phyloP scores from a whole-genome alignment of 2,113 vertebrate species.

The Megaceryle torquata region DNA sequence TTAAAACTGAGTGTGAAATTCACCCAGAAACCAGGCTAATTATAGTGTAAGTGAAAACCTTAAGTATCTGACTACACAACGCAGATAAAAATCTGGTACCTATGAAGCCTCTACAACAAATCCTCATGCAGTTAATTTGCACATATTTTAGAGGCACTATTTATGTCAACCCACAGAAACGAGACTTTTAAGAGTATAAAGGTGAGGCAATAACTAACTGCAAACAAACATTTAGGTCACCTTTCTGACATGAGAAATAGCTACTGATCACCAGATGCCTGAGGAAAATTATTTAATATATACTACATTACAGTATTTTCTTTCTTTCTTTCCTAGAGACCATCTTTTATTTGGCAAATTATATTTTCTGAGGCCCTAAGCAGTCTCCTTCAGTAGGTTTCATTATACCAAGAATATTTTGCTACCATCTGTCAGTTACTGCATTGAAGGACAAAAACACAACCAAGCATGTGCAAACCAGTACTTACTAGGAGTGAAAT shows the following conservation, averaged over 20 bases:
- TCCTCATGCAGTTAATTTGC: not conserved
- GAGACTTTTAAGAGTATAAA: not conserved
- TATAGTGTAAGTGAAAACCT: slow-evolving; percentile 3
- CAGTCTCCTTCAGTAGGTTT: slow-evolving; percentile 33
- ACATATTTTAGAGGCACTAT: not conserved
- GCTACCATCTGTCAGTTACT: slow-evolving; percentile 54
- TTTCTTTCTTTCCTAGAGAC: slow-evolving; percentile 17
- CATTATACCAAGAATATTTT: slow-evolving; percentile 45
- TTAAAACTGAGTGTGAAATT: not conserved
- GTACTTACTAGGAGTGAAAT: not conserved
- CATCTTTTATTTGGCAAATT: slow-evolving; percentile 35
- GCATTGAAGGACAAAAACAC: not conserved
- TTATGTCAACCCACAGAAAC: not conserved
- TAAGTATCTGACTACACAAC: not conserved
- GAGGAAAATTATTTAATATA: not conserved
- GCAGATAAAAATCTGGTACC: slow-evolving; percentile 6
- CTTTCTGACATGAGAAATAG: not conserved
- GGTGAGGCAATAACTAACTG: not conserved
- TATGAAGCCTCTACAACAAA: not conserved
- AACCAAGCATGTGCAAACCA: not conserved
- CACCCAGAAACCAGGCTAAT: slow-evolving; percentile 8
- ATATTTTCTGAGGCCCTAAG: slow-evolving; percentile 3
- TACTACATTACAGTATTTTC: not conserved
- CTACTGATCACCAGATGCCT: not conserved
- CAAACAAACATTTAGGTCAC: not conserved